Percentiles rank a stretch among this genome's conserved stretches.
phyloP scores from a whole-genome alignment of 2,113 vertebrate species.

The Naja naja region DNA sequence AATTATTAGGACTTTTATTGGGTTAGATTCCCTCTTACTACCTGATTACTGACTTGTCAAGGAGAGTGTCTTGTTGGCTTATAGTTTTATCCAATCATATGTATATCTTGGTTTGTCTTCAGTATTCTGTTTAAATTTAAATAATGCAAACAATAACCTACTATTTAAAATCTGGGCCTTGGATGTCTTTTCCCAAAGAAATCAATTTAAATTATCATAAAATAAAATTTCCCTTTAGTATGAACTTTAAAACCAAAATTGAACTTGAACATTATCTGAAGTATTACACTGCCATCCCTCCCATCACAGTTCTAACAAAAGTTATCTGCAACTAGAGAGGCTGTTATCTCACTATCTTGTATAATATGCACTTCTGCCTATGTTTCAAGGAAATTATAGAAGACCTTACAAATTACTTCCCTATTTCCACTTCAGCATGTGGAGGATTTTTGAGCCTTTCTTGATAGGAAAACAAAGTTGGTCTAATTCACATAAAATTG shows the following conservation, averaged over 20 bases:
- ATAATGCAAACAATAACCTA: neutral
- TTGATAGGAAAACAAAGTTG: neutral
- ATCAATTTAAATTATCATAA: neutral
- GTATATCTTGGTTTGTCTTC: neutral
- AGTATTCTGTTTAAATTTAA: neutral
- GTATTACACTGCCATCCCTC: neutral
- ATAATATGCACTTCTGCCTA: neutral
- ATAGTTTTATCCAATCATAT: neutral
- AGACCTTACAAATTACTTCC: neutral
- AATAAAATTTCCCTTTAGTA: neutral
- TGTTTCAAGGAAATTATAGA: neutral
- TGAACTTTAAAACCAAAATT: neutral
- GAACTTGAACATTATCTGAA: neutral
- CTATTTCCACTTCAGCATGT: neutral
- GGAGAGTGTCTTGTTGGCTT: neutral
- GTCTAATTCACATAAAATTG: neutral
- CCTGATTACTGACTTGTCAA: neutral
- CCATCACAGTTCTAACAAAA: neutral
- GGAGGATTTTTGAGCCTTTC: neutral
- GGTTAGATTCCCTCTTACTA: neutral
- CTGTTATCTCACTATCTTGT: neutral
- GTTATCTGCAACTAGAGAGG: neutral
- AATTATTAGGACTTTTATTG: neutral
- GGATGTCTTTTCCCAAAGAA: neutral
- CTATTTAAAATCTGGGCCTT: neutral